Conservation (phyloP, 53 echinoderm and acorn worm species). For the Holothuria scabra region DNA sequence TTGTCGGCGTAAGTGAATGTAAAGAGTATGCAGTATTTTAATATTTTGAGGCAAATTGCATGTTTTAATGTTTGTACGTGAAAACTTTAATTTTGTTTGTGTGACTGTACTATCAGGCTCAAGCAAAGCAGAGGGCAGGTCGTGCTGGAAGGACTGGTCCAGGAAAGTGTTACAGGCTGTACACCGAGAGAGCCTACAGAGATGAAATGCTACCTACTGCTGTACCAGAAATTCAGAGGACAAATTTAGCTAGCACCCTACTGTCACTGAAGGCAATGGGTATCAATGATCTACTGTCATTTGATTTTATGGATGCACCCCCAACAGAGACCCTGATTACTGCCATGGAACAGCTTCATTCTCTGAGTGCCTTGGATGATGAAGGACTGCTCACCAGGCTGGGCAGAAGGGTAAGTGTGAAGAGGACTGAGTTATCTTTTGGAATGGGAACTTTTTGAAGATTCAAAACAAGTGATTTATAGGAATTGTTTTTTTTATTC, state of each 20-base stretch:
- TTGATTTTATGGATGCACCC: slow-evolving; percentile 99
- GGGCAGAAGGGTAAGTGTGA: slow-evolving; percentile 85
- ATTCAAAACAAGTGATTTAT: too few relatives aligned
- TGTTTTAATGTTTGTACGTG: too few relatives aligned
- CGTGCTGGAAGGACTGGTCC: slow-evolving; percentile 87
- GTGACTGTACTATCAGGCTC: slow-evolving; percentile 60
- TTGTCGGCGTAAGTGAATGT: too few relatives aligned
- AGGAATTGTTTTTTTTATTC: too few relatives aligned
- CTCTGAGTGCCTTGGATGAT: slow-evolving; percentile 95
- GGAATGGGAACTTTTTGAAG: too few relatives aligned
- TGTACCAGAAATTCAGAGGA: slow-evolving; percentile 98
- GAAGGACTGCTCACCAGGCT: slow-evolving; percentile 97
- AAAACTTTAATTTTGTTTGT: background rate
- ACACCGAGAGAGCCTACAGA: slow-evolving; percentile 94
- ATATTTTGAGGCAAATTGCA: too few relatives aligned
- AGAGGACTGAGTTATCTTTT: too few relatives aligned
- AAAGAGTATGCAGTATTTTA: too few relatives aligned
- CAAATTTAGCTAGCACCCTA: slow-evolving; percentile 92
- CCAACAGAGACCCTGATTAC: slow-evolving; percentile 98
- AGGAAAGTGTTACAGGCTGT: slow-evolving; percentile 88
- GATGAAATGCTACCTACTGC: slow-evolving; percentile 99
- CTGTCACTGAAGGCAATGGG: slow-evolving; percentile 97
- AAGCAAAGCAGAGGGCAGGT: slow-evolving; percentile 95
- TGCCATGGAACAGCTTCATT: slow-evolving; percentile 99
- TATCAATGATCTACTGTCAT: slow-evolving; percentile 94